Conservation (phyloP, 2,888 invertebrate genomes). For the Platycnemis pennipes region DNA sequence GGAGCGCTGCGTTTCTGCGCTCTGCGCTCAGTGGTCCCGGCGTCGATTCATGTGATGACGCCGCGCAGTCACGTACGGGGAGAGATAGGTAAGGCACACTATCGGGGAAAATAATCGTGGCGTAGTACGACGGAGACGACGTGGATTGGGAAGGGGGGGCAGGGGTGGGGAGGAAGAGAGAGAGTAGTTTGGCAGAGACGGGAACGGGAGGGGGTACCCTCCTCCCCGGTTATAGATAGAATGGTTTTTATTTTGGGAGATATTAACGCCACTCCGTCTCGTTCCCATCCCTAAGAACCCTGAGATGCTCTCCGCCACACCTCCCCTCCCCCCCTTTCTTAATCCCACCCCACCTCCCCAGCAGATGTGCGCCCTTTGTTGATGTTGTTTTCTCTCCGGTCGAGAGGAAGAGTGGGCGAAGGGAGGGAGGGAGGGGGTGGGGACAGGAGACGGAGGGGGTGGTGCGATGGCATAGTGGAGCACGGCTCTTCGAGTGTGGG, state of each 20-base stretch:
- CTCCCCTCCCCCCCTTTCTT: neutral
- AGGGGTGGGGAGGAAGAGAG: neutral
- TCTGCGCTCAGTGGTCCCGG: too few species aligned
- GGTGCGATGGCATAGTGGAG: too few species aligned
- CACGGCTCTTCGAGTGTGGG: neutral
- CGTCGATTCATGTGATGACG: too few species aligned
- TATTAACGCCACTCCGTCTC: slow-evolving; percentile 36
- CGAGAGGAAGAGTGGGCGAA: neutral
- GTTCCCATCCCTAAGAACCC: neutral
- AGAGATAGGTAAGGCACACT: neutral
- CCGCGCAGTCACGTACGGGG: neutral
- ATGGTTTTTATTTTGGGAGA: slow-evolving; percentile 49
- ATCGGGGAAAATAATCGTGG: neutral
- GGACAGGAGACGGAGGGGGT: too few species aligned
- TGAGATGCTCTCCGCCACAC: neutral
- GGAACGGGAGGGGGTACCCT: too few species aligned
- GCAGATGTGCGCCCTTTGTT: slow-evolving; percentile 32
- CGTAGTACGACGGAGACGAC: neutral
- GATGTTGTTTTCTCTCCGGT: neutral
- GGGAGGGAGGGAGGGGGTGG: too few species aligned
- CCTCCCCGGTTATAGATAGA: neutral
- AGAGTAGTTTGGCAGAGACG: neutral
- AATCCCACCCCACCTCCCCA: neutral
- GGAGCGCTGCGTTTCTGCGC: too few species aligned
- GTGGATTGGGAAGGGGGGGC: neutral